These are phyloP conservation scores for Alaudala cheleensis DNA, from an alignment of 2,113 vertebrate species.

Conservation along the genomic window DNA sequence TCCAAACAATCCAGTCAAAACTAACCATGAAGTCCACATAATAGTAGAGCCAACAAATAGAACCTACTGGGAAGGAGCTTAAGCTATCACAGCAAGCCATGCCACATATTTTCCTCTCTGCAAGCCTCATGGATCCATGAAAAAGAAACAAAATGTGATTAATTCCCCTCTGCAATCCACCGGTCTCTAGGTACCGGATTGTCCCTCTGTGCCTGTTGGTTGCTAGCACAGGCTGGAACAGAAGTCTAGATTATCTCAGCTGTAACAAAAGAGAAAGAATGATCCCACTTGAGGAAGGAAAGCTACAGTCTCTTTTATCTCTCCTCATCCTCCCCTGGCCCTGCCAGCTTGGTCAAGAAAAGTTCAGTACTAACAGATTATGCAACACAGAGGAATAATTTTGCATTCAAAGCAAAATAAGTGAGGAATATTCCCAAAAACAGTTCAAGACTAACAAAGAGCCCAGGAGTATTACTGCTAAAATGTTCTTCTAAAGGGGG, in stretches of 20 bases:
- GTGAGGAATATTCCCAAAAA: neutral
- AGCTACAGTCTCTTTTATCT: neutral
- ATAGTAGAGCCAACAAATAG: neutral
- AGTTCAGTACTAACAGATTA: neutral
- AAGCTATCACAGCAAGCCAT: neutral
- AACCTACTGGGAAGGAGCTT: neutral
- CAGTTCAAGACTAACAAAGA: neutral
- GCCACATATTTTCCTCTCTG: neutral
- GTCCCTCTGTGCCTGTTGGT: neutral
- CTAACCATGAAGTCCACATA: neutral
- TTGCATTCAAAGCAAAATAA: neutral
- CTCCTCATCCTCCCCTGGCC: neutral
- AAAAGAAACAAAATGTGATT: neutral
- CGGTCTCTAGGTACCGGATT: neutral
- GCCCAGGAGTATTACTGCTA: neutral
- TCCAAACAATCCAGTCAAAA: neutral
- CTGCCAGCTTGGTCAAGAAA: neutral
- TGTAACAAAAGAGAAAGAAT: neutral
- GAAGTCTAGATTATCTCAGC: neutral
- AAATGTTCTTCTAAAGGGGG: neutral
- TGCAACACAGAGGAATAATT: neutral
- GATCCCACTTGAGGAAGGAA: neutral
- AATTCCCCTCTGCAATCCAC: neutral
- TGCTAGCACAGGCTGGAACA: neutral
- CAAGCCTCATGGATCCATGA: neutral